Evolutionary conservation across 2,888 invertebrate genomes (phyloP).

Genomic region (Phengaris alcon): DNA sequence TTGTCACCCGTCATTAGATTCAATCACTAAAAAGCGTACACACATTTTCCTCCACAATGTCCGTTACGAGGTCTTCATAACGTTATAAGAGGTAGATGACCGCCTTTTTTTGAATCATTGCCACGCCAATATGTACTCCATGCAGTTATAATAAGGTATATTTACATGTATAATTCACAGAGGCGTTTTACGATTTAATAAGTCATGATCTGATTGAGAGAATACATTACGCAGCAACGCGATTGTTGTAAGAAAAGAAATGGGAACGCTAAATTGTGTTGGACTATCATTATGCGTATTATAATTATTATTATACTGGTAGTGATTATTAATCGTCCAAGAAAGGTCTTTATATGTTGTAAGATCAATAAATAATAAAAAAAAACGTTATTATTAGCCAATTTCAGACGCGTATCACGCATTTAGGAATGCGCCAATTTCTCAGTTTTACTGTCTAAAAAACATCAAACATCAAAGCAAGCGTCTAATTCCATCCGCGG

Average conservation of each 20-base stretch:
- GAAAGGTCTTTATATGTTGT: neutral
- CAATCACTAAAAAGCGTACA: slow-evolving; percentile 7
- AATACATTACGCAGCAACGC: slow-evolving; percentile 30
- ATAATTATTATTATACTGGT: too few species aligned
- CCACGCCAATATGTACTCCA: slow-evolving; percentile 38
- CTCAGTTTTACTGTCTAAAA: neutral
- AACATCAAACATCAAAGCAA: slow-evolving; percentile 11
- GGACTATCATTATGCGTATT: neutral
- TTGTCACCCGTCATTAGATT: slow-evolving; percentile 22
- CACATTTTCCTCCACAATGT: slow-evolving; percentile 46
- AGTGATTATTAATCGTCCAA: neutral
- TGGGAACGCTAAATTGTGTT: slow-evolving; percentile 2
- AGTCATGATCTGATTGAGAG: slow-evolving; percentile 37
- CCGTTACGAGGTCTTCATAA: slow-evolving; percentile 62
- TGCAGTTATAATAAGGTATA: slow-evolving; percentile 27
- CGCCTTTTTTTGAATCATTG: slow-evolving; percentile 46
- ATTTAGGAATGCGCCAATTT: neutral
- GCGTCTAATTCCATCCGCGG: neutral
- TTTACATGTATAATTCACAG: slow-evolving; percentile 17
- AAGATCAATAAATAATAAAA: neutral
- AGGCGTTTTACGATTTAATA: slow-evolving; percentile 36
- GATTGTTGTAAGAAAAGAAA: slow-evolving; percentile 23
- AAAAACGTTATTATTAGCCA: neutral
- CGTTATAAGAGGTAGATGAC: slow-evolving; percentile 59
- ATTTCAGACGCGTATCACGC: too few species aligned